Evolutionary conservation across 2,113 vertebrate genomes (phyloP).

Genomic region (Carollia perspicillata): DNA sequence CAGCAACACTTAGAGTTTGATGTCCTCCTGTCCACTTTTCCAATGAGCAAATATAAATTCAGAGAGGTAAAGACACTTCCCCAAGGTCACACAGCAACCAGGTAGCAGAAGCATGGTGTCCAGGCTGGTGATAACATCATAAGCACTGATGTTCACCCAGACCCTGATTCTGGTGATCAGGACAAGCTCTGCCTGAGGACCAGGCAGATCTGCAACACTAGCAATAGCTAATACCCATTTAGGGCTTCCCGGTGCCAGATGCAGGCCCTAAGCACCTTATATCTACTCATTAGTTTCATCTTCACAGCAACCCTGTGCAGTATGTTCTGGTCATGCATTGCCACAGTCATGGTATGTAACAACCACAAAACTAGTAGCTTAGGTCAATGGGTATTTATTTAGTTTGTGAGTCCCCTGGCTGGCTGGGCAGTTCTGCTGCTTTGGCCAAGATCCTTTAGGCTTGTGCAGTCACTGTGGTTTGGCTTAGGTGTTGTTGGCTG

Average conservation of each 20-base stretch:
- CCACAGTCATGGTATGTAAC: not conserved
- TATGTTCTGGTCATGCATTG: fast-evolving
- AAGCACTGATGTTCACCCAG: not conserved
- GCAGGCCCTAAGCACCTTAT: not conserved
- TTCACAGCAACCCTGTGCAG: not conserved
- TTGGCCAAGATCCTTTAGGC: not conserved
- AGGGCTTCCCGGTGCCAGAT: not conserved
- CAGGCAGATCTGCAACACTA: not conserved
- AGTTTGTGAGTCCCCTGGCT: not conserved
- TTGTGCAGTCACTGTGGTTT: not conserved
- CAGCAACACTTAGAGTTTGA: not conserved
- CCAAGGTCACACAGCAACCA: not conserved
- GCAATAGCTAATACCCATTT: not conserved
- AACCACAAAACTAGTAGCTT: not conserved
- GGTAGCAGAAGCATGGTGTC: not conserved
- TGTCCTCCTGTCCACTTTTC: not conserved
- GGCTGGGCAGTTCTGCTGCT: too few relatives aligned
- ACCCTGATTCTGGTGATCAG: not conserved
- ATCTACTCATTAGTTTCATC: not conserved
- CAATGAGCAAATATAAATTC: not conserved
- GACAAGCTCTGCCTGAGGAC: too few relatives aligned
- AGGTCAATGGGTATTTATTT: too few relatives aligned
- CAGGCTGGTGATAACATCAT: not conserved
- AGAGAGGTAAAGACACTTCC: not conserved
- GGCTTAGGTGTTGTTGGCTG: not conserved